These are phyloP conservation scores for Chymomyza caudatula DNA, from an alignment of 2,888 invertebrate genomes.

Conservation along the genomic window DNA sequence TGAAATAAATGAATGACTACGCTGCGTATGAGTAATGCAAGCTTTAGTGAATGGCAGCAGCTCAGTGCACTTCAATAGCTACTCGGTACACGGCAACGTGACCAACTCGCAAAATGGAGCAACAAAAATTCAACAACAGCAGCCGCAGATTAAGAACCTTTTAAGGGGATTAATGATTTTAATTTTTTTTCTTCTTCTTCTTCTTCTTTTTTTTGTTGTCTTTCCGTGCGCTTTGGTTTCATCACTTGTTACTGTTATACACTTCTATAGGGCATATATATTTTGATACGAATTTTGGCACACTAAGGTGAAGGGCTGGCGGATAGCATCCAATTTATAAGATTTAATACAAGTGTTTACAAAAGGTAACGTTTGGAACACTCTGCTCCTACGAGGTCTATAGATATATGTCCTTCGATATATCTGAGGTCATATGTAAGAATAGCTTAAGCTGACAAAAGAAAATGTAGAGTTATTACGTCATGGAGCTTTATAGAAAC, in stretches of 20 bases:
- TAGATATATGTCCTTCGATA: too few relatives aligned
- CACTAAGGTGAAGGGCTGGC: too few relatives aligned
- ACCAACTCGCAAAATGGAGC: slow-evolving; percentile 54
- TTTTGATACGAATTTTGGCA: not conserved
- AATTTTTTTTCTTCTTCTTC: slow-evolving; percentile 31
- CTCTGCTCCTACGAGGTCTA: too few relatives aligned
- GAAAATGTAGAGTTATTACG: too few relatives aligned
- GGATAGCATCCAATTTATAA: too few relatives aligned
- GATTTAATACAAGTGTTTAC: too few relatives aligned
- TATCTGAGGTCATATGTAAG: too few relatives aligned
- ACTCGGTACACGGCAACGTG: too few relatives aligned
- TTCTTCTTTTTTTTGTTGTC: slow-evolving; percentile 9
- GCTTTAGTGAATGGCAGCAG: not conserved
- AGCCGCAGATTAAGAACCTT: slow-evolving; percentile 75
- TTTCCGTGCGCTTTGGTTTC: slow-evolving; percentile 16
- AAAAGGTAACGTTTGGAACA: too few relatives aligned
- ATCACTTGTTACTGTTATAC: slow-evolving; percentile 16
- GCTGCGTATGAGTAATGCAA: slow-evolving; percentile 55
- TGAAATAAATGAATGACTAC: slow-evolving; percentile 16
- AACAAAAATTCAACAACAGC: slow-evolving; percentile 65
- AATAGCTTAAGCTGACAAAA: too few relatives aligned
- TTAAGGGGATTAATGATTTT: slow-evolving; percentile 73
- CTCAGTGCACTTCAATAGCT: not conserved
- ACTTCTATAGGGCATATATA: not conserved
- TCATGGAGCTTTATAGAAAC: too few relatives aligned